Conservation (phyloP, 1,140 invertebrate species). For the Tetragnatha versicolor region DNA sequence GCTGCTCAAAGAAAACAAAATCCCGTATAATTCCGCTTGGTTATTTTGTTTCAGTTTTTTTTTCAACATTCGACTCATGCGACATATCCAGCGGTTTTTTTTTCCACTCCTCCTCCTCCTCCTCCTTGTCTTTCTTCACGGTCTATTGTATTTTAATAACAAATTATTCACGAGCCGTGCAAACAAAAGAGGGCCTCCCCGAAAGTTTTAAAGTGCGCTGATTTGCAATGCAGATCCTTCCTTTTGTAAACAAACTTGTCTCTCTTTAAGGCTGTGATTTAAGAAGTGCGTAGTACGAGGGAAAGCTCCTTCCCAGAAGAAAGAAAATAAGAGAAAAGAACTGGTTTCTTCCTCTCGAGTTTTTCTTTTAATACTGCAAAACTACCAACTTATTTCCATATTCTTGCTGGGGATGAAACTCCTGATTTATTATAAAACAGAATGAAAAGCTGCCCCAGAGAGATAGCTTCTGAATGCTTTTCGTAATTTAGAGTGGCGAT, state of each 20-base stretch:
- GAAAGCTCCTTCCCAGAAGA: background rate
- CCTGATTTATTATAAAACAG: no score
- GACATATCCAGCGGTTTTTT: no score
- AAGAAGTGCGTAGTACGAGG: background rate
- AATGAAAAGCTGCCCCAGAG: no score
- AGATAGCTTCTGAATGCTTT: no score
- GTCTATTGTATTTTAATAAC: slow-evolving; percentile 41
- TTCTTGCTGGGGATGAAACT: no score
- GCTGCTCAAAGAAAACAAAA: background rate
- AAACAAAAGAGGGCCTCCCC: slow-evolving; percentile 11
- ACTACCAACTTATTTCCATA: slow-evolving; percentile 5
- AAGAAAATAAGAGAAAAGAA: background rate
- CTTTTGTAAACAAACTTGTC: slow-evolving; percentile 28
- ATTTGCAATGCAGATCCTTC: slow-evolving; percentile 44
- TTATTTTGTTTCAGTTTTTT: background rate
- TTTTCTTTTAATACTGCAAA: background rate
- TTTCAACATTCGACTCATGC: no score
- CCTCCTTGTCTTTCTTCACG: background rate
- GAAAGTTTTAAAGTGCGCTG: slow-evolving; percentile 9
- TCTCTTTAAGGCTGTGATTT: slow-evolving; percentile 18
- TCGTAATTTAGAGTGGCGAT: no score
- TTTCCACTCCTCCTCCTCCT: background rate
- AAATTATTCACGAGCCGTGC: slow-evolving; percentile 30
- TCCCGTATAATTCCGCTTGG: background rate
- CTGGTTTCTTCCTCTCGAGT: background rate